phyloP scores from a whole-genome alignment of 2,797 vertebrate genomes.

The Decapterus maruadsi region DNA sequence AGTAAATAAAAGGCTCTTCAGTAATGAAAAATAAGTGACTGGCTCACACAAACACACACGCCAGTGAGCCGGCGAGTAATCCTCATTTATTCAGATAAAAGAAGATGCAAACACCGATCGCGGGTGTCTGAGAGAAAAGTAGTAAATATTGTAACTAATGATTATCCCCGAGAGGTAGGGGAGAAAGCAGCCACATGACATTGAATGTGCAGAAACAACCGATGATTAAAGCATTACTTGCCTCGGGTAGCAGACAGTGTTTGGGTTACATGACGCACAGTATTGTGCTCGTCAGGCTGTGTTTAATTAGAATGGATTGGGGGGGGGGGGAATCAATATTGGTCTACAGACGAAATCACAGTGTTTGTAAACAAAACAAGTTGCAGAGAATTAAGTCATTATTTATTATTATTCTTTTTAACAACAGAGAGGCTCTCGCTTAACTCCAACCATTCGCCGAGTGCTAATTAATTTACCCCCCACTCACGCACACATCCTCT shows the following conservation, averaged over 20 bases:
- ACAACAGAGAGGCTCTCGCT: slow-evolving; percentile 50
- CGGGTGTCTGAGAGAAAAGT: slow-evolving; percentile 8
- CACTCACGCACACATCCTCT: slow-evolving; percentile 34
- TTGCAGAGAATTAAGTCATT: slow-evolving; percentile 48
- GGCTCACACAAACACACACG: slow-evolving; percentile 1
- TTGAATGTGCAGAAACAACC: slow-evolving; percentile 29
- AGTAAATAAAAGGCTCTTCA: neutral
- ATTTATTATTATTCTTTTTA: slow-evolving; percentile 29
- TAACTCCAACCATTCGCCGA: slow-evolving; percentile 51
- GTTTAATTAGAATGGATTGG: slow-evolving; percentile 64
- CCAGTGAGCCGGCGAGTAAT: neutral
- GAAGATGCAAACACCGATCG: neutral
- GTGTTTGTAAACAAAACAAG: slow-evolving; percentile 67
- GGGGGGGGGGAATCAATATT: slow-evolving; percentile 46
- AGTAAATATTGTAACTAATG: slow-evolving; percentile 20
- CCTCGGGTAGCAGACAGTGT: slow-evolving; percentile 31
- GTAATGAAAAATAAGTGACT: neutral
- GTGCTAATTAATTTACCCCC: slow-evolving; percentile 66
- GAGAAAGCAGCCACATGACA: slow-evolving; percentile 21
- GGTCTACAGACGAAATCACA: slow-evolving; percentile 43
- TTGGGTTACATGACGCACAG: slow-evolving; percentile 37
- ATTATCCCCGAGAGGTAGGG: slow-evolving; percentile 16
- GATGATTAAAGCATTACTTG: slow-evolving; percentile 52
- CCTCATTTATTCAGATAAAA: slow-evolving; percentile 9
- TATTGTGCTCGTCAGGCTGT: slow-evolving; percentile 55